Evolutionary conservation across 2,888 invertebrate genomes (phyloP).

Genomic region (Rotaria socialis): DNA sequence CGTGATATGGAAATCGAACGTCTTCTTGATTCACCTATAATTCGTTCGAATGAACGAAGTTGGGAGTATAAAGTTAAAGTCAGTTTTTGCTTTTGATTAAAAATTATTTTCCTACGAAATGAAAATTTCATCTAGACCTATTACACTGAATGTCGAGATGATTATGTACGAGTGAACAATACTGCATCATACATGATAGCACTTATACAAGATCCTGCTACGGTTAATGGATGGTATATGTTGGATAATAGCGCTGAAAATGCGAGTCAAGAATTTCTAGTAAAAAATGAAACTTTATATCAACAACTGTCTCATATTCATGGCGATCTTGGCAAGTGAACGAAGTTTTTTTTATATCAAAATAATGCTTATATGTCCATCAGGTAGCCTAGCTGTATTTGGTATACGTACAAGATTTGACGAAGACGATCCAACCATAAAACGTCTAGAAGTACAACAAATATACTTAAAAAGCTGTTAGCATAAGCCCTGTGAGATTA

Average conservation of each 20-base stretch:
- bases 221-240: background rate
- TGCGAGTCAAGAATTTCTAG: background rate
- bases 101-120: background rate
- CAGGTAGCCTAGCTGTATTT: background rate
- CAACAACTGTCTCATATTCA: background rate
- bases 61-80: constrained; percentile 48
- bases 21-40: constrained; percentile 47
- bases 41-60: constrained; percentile 10
- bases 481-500: no score
- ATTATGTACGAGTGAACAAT: background rate
- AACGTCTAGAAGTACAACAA: background rate
- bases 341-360: background rate
- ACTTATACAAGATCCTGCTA: background rate
- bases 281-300: background rate
- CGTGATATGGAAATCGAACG: constrained; percentile 47
- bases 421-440: background rate
- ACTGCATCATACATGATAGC: background rate
- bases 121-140: background rate
- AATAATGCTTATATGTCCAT: background rate
- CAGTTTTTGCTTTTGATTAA: background rate
- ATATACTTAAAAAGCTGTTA: no score
- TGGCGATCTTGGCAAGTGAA: background rate
- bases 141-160: constrained; percentile 6
- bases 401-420: constrained; percentile 1
- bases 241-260: background rate